phyloP scores from a whole-genome alignment of 2,888 invertebrate species.

The Dusona sp. region DNA sequence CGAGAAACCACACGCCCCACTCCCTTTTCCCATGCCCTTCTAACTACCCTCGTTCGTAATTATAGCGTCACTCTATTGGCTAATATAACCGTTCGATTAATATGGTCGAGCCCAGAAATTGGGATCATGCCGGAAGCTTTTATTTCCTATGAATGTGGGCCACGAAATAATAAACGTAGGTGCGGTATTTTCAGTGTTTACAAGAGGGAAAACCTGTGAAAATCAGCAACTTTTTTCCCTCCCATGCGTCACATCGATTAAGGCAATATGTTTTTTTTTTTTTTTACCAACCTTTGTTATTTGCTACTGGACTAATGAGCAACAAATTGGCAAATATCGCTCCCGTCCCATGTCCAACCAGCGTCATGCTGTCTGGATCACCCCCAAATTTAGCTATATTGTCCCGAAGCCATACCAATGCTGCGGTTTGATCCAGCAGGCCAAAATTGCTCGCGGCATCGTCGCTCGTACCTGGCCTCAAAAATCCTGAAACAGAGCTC shows the following conservation, averaged over 20 bases:
- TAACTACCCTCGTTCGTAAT: conserved; percentile 41
- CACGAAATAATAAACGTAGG: conserved; percentile 9
- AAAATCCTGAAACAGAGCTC: conserved; percentile 88
- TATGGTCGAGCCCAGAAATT: conserved; percentile 18
- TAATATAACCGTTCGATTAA: conserved; percentile 40
- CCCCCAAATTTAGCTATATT: conserved; percentile 97
- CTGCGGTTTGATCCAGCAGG: conserved; percentile 96
- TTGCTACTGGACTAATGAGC: conserved; percentile 95
- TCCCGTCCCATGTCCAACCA: conserved; percentile 98
- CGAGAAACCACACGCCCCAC: conserved; percentile 62
- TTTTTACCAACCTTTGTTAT: conserved; percentile 82
- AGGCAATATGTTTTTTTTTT: neutral
- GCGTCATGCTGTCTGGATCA: conserved; percentile 93
- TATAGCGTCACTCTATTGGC: conserved; percentile 58
- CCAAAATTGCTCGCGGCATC: conserved; percentile 95
- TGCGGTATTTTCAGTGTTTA: neutral
- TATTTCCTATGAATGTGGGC: neutral
- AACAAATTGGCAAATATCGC: conserved; percentile 97
- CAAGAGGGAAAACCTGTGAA: neutral
- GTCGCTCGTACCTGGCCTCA: conserved; percentile 91
- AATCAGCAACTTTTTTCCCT: neutral
- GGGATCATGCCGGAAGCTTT: conserved; percentile 44
- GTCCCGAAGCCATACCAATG: conserved; percentile 97
- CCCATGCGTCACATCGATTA: neutral
- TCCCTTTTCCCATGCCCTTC: conserved; percentile 22